These are phyloP conservation scores for Andrena haemorrhoa DNA, from an alignment of 2,888 invertebrate genomes.

Conservation along the genomic window DNA sequence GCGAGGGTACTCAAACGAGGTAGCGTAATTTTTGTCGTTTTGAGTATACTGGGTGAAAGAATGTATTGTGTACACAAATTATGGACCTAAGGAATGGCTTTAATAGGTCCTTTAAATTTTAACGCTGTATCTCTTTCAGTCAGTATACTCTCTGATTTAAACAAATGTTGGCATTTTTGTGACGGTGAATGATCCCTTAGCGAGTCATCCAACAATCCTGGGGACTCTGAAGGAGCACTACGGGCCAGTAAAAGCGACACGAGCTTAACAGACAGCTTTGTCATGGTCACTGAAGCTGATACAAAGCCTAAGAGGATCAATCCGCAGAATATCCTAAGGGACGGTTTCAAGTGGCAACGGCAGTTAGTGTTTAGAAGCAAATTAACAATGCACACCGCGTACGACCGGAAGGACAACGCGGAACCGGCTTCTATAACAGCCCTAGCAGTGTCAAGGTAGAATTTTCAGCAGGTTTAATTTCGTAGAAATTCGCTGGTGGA, in stretches of 20 bases:
- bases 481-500: background rate
- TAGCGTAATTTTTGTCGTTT: conserved; percentile 47
- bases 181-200: conserved; percentile 59
- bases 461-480: background rate
- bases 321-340: conserved; percentile 84
- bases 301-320: conserved; percentile 84
- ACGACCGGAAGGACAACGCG: conserved; percentile 98
- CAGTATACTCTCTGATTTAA: no score
- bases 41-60: no score
- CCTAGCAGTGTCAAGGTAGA: conserved; percentile 93
- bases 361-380: conserved; percentile 97
- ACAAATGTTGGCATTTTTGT: background rate
- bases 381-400: conserved; percentile 98
- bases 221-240: conserved; percentile 86
- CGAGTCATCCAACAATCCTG: conserved; percentile 72
- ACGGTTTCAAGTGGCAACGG: conserved; percentile 94
- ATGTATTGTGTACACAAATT: no score
- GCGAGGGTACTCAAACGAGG: conserved; percentile 82
- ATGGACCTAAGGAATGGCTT: no score
- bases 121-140: no score
- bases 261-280: conserved; percentile 95
- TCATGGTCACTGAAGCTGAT: conserved; percentile 89
- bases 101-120: background rate
- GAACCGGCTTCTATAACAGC: conserved; percentile 98
- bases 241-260: conserved; percentile 96